Evolutionary conservation across 2,113 vertebrate species (phyloP), one percentile per base, ranked within the genome.

Genomic region (Caloenas nicobarica): DNA sequence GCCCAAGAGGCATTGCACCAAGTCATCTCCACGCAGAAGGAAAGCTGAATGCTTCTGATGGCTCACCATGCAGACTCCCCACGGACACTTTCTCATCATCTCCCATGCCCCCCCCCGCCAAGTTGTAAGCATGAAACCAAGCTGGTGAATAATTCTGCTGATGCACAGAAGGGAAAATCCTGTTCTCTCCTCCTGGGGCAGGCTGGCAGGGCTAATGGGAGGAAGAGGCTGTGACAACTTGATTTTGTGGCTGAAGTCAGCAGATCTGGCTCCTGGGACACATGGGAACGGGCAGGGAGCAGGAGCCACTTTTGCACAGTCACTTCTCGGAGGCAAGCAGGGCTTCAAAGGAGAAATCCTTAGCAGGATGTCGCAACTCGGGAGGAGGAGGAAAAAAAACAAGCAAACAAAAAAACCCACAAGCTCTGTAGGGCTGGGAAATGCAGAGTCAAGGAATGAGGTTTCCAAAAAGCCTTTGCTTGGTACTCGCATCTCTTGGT

Each of bases 171-270:
- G 92, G 78, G 86, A 95, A 86, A 95, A 94, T 93, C 48, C 83
- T 86, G 46, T 54, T 81, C 80, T 81, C 90, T 94, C 80, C 90
- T 96, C 91, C 93, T 89, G 92, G 86, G 95, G 88, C 83, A 80
- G 81, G 3, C 81, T 85, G 93, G 87, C 91, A 96, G 60, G 25
- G 83, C 88, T 88, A 84, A 96, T 83, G 93, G 72, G 82, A 96
- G 88, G 90, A 95, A 91, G 86, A 94, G 83, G 90, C 88, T 93
- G 72, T 88, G 94, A 93, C 93, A 95, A 85, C 86, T 86, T 28
- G 81, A 92, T 84, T 95, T 95, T 96, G 94, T 93, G 93, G 96
- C 95, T 95, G 92, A 40, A 90, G 95, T 94, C 93, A 96, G 95
- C 95, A 92, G 69, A 84, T 96, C 69, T 71, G 90, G 50, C 86